Evolutionary conservation across 2,113 vertebrate genomes (phyloP), one percentile per base, ranked within the genome.

Genomic region (Rana temporaria): DNA sequence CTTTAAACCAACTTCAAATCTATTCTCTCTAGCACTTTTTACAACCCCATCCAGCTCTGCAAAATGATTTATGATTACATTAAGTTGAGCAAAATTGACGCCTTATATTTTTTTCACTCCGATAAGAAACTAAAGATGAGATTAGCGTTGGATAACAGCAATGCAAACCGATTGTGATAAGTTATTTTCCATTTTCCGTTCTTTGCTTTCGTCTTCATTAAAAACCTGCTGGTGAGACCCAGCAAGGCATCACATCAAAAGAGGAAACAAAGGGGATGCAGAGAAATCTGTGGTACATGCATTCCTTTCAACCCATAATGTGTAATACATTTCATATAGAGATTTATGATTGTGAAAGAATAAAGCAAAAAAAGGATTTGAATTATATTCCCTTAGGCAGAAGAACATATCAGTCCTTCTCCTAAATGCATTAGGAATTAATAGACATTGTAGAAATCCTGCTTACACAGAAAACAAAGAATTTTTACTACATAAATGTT

Each of bases 111-210:
- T 30, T 48, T 38, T 66, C 18, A 19, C 38, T 38, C 67, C 11
- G 69, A 74, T 74, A 74, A 82, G 48, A 69, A 82, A 55, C 12
- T 66, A 74, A 74, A 75, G 70, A 74, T 75, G 70, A 82, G 70
- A 82, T 82, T 74, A 82, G 30, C 32, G 52, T 74, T 82, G 72
- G 71, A 83, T 83, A 83, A 83, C 52, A 52, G 71, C 81, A 83
- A 75, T 76, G 68, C 72, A 83, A 83, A 83, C 76, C 68, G 71
- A 83, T 83, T 75, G 81, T 76, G 71, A 82, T 82, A 83, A 76
- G 71, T 83, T 75, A 68, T 83, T 83, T 76, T 60, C 52, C 62
- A 9, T 67, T 74, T 74, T 76, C 16, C 53, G 68, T 83, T 80
- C 68, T 76, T 38, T 24, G 30, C 71, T 83, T 83, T 83, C 63